These are phyloP conservation scores for Resseliella maxima DNA, from an alignment of 2,888 invertebrate genomes.

Conservation along the genomic window DNA sequence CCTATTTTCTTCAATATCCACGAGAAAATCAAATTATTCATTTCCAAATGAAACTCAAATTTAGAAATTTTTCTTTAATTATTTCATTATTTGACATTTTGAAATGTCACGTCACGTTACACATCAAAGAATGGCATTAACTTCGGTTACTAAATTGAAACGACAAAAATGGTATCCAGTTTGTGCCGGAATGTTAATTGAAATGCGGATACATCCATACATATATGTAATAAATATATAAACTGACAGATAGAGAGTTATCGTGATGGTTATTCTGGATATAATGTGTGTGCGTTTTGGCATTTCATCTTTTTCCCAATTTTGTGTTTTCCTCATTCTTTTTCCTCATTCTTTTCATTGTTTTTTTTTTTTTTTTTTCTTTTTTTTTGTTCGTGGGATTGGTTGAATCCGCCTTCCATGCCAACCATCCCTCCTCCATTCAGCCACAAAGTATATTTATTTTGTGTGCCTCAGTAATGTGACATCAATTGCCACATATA, in stretches of 20 bases:
- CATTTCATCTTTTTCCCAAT: neutral
- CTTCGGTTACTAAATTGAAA: neutral
- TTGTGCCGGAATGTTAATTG: constrained; percentile 24
- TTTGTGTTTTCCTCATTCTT: neutral
- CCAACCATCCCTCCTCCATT: neutral
- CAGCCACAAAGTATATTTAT: constrained; percentile 29
- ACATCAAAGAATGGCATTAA: too few relatives aligned
- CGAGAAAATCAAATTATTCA: too few relatives aligned
- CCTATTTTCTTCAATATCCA: too few relatives aligned
- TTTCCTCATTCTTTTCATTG: neutral
- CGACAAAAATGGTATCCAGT: neutral
- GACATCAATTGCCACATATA: constrained; percentile 51
- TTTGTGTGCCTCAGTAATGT: constrained; percentile 32
- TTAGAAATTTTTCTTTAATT: too few relatives aligned
- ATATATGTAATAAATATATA: constrained; percentile 17
- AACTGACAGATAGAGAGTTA: neutral
- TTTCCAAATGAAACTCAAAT: too few relatives aligned
- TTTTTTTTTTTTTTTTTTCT: neutral
- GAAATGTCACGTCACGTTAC: too few relatives aligned
- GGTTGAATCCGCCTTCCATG: neutral
- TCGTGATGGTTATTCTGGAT: neutral
- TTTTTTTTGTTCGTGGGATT: neutral
- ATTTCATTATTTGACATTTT: too few relatives aligned
- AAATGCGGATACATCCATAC: neutral
- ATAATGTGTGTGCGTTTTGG: neutral